Evolutionary conservation across 2,113 vertebrate species (phyloP).

Genomic region (Eulacestoma nigropectus): DNA sequence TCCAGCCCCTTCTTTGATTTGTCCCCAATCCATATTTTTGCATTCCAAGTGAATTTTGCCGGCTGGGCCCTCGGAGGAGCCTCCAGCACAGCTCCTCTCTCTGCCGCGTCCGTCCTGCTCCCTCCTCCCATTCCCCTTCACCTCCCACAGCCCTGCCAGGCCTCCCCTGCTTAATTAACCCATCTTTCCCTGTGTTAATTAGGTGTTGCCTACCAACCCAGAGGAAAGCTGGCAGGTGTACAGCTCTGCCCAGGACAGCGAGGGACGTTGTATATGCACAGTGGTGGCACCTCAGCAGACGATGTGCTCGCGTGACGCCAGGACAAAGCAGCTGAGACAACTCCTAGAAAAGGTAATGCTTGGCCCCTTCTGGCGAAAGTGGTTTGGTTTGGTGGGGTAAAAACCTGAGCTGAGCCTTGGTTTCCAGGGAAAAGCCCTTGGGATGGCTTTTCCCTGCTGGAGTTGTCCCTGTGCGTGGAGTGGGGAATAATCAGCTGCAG

Average conservation of each 20-base stretch:
- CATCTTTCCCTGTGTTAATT: background rate
- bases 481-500: background rate
- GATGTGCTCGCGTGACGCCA: conserved; percentile 95
- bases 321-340: conserved; percentile 97
- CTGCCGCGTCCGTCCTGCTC: background rate
- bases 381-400: background rate
- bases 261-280: conserved; percentile 97
- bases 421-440: background rate
- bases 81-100: background rate
- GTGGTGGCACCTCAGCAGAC: conserved; percentile 98
- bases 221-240: conserved; percentile 99
- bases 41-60: background rate
- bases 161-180: background rate
- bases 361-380: background rate
- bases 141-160: background rate
- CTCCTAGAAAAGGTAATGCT: conserved; percentile 94
- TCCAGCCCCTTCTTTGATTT: background rate
- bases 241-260: conserved; percentile 97
- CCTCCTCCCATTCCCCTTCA: background rate
- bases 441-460: accelerated
- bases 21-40: conserved; percentile 30
- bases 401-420: background rate
- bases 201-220: conserved; percentile 95
- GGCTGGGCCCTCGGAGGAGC: background rate
- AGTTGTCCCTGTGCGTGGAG: background rate